Evolutionary conservation across 2,113 vertebrate genomes (phyloP).

Genomic region (Xiphophorus hellerii): DNA sequence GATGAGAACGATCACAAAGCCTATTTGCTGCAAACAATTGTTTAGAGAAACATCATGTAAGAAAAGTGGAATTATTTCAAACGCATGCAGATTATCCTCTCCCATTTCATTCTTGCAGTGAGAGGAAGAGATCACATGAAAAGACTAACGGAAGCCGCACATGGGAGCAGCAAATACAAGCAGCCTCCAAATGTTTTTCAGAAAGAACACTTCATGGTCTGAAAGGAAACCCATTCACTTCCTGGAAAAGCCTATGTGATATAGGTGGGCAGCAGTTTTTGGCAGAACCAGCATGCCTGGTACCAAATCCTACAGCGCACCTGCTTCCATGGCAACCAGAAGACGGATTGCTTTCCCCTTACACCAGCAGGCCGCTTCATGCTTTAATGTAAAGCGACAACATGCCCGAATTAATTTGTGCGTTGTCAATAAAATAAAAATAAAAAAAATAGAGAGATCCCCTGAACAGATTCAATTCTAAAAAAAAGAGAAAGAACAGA

Average conservation of each 20-base stretch:
- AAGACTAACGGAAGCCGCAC: constrained; percentile 29
- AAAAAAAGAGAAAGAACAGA: constrained; percentile 37
- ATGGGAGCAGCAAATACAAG: constrained; percentile 35
- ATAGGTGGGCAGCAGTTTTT: constrained; percentile 73
- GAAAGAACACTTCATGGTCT: constrained; percentile 35
- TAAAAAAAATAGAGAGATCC: constrained; percentile 12
- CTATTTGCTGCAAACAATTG: constrained; percentile 44
- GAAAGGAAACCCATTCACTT: constrained; percentile 39
- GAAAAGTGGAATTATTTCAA: constrained; percentile 49
- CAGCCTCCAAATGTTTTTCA: constrained; percentile 32
- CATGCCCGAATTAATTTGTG: constrained; percentile 77
- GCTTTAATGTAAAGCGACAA: constrained; percentile 83
- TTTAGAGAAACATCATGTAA: constrained; percentile 41
- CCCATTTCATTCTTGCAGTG: constrained; percentile 45
- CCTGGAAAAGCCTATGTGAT: constrained; percentile 59
- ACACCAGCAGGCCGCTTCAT: constrained; percentile 70
- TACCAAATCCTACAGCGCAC: constrained; percentile 63
- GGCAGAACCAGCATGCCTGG: constrained; percentile 54
- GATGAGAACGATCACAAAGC: constrained; percentile 21
- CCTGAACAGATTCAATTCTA: constrained; percentile 53
- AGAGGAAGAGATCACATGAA: constrained; percentile 41
- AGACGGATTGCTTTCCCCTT: constrained; percentile 66
- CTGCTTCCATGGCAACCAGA: constrained; percentile 81
- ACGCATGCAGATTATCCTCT: constrained; percentile 47
- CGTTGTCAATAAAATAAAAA: constrained; percentile 44